Base-by-base conservation (phyloP, 2,797 vertebrate genomes). In the Poeciliopsis infans region DNA sequence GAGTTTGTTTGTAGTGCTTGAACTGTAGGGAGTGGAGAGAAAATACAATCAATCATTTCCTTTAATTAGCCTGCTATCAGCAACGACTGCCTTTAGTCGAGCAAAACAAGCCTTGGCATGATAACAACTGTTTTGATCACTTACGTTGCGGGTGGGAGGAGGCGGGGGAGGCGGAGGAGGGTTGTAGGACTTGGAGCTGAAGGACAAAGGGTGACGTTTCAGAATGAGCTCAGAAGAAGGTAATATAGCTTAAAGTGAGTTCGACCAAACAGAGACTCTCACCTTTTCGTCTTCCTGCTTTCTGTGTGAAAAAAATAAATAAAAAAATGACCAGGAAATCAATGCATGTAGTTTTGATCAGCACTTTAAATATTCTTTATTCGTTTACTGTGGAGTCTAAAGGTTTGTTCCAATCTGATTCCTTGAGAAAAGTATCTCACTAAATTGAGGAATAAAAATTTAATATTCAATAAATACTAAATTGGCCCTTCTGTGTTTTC, bases 1-100 rank as follows among this genome's bases (percentile, higher is more conserved):
- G 89, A 43, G 94, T 90, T 61, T 94, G 94, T 86, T 93, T 96
- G 92, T 96, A 95, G 90, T 90, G 90, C 74, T 92, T 94, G 78
- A 93, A 80, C 95, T 96, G 93, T 20, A 49, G 79, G 88, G 74
- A 88, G 82, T 82, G 81, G 47, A 85, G 69, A 45, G 91, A 75
- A 83, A 76, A 33, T 6, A 79, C 64, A 81, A 33, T 69, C 23
- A 90, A 77, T 75, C 33, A 73, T 55, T 85, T 91, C 81, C 85
- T 83, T 85, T 76, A 76, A 89, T 91, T 77, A 79, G 47, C 47
- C 0, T 4, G 74, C 82, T 89, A 91, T 84, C 85, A 46, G 77
- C 75, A 7, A 51, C 84, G 73, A 46, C 82, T 51, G 64, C 47
- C 75, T 68, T 83, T 70, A 80, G 84, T 64, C 25, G 31, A 78